Conservation (phyloP, 2,888 invertebrate species). For the Campopleginae sp. region DNA sequence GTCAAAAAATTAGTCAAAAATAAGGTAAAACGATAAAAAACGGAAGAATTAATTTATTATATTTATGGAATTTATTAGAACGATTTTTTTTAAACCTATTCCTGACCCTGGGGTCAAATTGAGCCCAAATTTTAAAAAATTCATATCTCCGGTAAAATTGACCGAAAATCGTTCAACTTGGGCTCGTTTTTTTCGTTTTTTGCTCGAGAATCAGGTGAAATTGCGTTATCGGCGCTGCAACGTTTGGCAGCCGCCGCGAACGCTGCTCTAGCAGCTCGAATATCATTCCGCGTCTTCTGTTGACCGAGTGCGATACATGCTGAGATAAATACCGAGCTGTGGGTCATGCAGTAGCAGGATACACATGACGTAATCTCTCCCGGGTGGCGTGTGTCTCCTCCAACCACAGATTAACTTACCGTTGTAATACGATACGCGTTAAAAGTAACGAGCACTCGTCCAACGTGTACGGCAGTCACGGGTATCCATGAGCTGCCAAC, state of each 20-base stretch:
- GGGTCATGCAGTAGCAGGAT: slow-evolving; percentile 39
- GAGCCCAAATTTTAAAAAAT: too few relatives aligned
- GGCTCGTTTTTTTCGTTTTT: too few relatives aligned
- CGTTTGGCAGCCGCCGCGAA: too few relatives aligned
- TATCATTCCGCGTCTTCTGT: slow-evolving; percentile 54
- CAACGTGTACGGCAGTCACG: slow-evolving; percentile 2
- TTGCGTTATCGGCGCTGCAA: slow-evolving; percentile 15
- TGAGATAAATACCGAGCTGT: slow-evolving; percentile 44
- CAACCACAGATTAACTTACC: slow-evolving; percentile 39
- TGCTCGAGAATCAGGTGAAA: too few relatives aligned
- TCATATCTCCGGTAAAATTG: too few relatives aligned
- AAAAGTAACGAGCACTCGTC: slow-evolving; percentile 40
- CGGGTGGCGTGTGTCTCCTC: slow-evolving; percentile 15
- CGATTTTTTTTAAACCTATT: too few relatives aligned
- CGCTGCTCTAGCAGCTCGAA: slow-evolving; percentile 47
- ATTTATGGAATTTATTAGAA: too few relatives aligned
- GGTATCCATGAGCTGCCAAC: slow-evolving; percentile 2
- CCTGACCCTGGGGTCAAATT: too few relatives aligned
- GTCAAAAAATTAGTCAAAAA: too few relatives aligned
- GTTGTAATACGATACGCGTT: slow-evolving; percentile 47
- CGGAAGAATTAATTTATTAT: too few relatives aligned
- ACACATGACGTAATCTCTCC: slow-evolving; percentile 49
- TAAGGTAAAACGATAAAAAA: too few relatives aligned
- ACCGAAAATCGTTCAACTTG: too few relatives aligned
- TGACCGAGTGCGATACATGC: slow-evolving; percentile 40